Evolutionary conservation across 2,113 vertebrate species (phyloP).

Genomic region (Cervus canadensis): DNA sequence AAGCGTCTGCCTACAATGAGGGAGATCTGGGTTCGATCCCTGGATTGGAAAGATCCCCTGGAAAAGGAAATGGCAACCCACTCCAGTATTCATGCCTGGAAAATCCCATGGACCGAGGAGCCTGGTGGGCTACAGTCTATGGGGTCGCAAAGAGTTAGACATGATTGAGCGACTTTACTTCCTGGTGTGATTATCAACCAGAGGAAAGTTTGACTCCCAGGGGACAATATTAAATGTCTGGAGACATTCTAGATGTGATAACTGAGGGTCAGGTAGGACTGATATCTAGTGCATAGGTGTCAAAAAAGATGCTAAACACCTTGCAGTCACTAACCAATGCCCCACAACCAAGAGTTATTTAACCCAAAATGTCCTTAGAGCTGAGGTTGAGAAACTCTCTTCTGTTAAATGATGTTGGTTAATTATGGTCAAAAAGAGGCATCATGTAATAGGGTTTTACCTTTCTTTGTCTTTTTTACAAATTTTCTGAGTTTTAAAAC

Average conservation of each 20-base stretch:
- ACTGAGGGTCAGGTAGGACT: background rate
- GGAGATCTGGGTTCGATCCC: no score
- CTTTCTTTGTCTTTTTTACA: background rate
- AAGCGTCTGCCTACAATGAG: no score
- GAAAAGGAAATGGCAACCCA: no score
- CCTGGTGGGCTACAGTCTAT: no score
- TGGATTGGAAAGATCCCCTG: no score
- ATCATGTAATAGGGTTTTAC: background rate
- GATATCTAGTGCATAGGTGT: background rate
- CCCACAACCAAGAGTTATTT: background rate
- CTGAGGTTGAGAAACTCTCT: background rate
- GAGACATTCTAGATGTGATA: background rate
- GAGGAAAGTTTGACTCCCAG: background rate
- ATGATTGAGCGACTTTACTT: no score
- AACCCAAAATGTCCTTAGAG: background rate
- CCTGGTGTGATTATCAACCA: background rate
- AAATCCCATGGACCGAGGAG: no score
- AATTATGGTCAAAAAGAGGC: background rate
- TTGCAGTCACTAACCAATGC: background rate
- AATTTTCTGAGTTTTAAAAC: background rate
- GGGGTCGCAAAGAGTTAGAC: no score
- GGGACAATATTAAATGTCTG: background rate
- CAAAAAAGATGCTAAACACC: background rate
- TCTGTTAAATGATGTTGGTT: background rate
- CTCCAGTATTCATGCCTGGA: no score